These are phyloP conservation scores for Zaprionus nigranus DNA, from an alignment of 1,140 invertebrate genomes.

Conservation along the genomic window DNA sequence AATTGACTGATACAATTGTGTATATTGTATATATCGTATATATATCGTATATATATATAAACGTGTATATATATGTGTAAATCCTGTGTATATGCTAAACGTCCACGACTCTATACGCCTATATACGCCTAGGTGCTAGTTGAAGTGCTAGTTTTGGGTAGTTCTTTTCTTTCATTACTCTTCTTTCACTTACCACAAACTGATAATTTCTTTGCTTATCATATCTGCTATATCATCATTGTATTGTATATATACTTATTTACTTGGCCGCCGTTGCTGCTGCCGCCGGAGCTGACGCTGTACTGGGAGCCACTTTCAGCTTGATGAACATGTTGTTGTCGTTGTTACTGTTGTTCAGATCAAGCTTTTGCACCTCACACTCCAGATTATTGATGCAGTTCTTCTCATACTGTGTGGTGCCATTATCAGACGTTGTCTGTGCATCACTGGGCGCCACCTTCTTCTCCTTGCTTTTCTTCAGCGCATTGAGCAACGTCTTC, in stretches of 20 bases:
- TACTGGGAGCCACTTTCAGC: conserved; percentile 69
- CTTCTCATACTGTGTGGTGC: conserved; percentile 75
- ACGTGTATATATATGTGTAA: conserved; percentile 67
- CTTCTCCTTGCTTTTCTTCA: conserved; percentile 82
- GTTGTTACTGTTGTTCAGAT: conserved; percentile 71
- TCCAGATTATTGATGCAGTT: conserved; percentile 83
- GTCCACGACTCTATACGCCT: conserved; percentile 52
- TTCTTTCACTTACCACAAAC: conserved; percentile 55
- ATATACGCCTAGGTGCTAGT: conserved; percentile 56
- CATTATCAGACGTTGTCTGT: conserved; percentile 55
- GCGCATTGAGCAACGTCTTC: conserved; percentile 79
- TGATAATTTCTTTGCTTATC: conserved; percentile 32
- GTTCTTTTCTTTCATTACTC: conserved; percentile 20
- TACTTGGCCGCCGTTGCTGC: conserved; percentile 74
- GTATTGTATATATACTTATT: conserved; percentile 21
- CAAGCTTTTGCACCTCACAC: conserved; percentile 78
- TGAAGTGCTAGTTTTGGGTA: conserved; percentile 59
- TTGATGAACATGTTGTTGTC: conserved; percentile 79
- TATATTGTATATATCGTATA: conserved; percentile 47
- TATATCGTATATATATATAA: conserved; percentile 48
- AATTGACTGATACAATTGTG: conserved; percentile 59
- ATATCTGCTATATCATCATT: not conserved
- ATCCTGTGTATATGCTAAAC: conserved; percentile 75
- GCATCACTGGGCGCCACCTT: conserved; percentile 72
- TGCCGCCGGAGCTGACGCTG: conserved; percentile 46